These are phyloP conservation scores for Oncorhynchus masou DNA, from an alignment of 2,113 vertebrate genomes.

Conservation along the genomic window DNA sequence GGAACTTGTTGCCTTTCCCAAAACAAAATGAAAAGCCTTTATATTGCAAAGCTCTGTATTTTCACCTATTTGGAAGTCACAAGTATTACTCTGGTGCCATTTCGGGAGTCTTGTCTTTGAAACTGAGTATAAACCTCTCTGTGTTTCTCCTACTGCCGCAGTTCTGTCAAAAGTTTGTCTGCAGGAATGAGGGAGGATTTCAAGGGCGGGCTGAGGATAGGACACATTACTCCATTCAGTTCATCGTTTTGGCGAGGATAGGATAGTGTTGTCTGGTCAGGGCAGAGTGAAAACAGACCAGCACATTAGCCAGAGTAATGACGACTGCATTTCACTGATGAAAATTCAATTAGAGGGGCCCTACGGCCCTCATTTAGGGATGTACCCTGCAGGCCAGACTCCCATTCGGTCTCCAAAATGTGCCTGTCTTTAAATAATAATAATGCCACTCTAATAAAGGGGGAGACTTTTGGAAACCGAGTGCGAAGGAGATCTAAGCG, in stretches of 20 bases:
- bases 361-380: neutral
- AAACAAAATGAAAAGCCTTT: conserved; percentile 31
- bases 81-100: conserved; percentile 11
- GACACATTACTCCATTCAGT: neutral
- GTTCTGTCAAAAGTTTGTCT: neutral
- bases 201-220: neutral
- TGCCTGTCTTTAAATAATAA: conserved; percentile 16
- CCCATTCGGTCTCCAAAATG: neutral
- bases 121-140: conserved; percentile 14
- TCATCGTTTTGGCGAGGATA: neutral
- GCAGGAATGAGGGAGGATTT: neutral
- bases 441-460: conserved; percentile 20
- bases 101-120: conserved; percentile 16
- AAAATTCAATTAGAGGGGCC: neutral
- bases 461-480: conserved; percentile 15
- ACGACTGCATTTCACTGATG: neutral
- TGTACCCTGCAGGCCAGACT: neutral
- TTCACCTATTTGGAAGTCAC: conserved; percentile 17
- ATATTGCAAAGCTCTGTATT: conserved; percentile 14
- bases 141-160: conserved; percentile 2
- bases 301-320: neutral
- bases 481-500: neutral
- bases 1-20: conserved; percentile 20
- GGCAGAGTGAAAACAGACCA: neutral
- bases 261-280: neutral